Base-by-base conservation (phyloP, 23 tunicate genomes). In the Oikopleura dioica region DNA sequence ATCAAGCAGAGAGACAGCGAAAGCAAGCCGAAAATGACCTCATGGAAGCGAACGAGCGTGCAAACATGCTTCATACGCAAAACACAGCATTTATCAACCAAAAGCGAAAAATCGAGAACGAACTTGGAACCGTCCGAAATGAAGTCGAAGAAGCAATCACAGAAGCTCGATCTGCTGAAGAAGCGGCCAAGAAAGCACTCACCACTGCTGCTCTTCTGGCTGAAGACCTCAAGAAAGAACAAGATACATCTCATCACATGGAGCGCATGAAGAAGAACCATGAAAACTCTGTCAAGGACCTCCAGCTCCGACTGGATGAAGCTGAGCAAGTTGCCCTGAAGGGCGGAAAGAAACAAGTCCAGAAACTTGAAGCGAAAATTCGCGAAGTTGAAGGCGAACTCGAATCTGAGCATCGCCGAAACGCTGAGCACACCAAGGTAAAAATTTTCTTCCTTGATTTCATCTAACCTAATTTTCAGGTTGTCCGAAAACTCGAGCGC, bases 51-150 rank as follows among this genome's bases (percentile, higher is more conserved):
- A 82, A 86, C 69, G 96, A 89, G 78, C 38, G 96, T 29, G 86
- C 89, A 38, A 89, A 89, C 38, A 76, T 89, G 5, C 83, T 89
- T 33, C 89, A 89, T 82, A 84, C 89, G 1, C 96, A 89, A 78
- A 89, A 89, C 79, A 89, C 96, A 2, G 96, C 96, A 30, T 80
- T 89, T 75, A 89, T 89, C 86, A 89, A 89, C 79, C 96, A 89
- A 78, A 89, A 89, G 81, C 59, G 96, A 69, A 89, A 89, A 77
- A 51, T 84, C 69, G 96, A 89, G 38, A 80, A 81, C 1, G 96
- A 89, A 68, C 1, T 89, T 0, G 84, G 78, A 50, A 69, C 75
- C 80, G 78, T 89, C 80, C 89, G 82, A 50, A 81, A 82, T 24
- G 96, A 89, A 69, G 79, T 89, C 44, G 96, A 89, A 72, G 96